Evolutionary conservation across 2,888 invertebrate genomes (phyloP).

Genomic region (Phymatocera aterrima): DNA sequence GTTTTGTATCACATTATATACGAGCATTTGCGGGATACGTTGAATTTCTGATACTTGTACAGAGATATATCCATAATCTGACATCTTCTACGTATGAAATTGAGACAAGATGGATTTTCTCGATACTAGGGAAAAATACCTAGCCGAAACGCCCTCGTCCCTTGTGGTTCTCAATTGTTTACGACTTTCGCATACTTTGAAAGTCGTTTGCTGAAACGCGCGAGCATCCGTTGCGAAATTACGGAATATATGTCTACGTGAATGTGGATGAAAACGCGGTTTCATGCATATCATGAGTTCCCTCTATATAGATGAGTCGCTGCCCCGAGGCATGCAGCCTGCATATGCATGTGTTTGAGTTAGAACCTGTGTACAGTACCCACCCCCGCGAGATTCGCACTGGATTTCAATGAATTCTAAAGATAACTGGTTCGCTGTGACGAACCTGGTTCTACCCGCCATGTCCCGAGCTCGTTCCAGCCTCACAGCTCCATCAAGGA

Average conservation of each 20-base stretch:
- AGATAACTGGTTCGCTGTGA: conserved; percentile 61
- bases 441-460: conserved; percentile 2
- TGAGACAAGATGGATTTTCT: neutral
- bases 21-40: too few relatives aligned
- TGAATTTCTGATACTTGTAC: neutral
- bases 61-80: neutral
- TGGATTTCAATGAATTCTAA: conserved; percentile 69
- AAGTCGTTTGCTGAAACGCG: neutral
- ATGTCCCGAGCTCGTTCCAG: conserved; percentile 12
- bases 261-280: conserved; percentile 60
- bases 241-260: neutral
- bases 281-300: conserved; percentile 67
- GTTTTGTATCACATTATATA: too few relatives aligned
- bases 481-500: neutral
- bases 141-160: neutral
- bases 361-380: conserved; percentile 18
- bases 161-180: conserved; percentile 10
- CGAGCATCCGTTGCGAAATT: neutral
- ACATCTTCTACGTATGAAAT: neutral
- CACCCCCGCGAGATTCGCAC: conserved; percentile 53
- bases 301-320: conserved; percentile 64
- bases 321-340: conserved; percentile 69
- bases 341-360: conserved; percentile 68
- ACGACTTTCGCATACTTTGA: neutral
- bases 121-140: neutral